phyloP scores from a whole-genome alignment of 2,888 invertebrate species.

The Horisme vitalbata region DNA sequence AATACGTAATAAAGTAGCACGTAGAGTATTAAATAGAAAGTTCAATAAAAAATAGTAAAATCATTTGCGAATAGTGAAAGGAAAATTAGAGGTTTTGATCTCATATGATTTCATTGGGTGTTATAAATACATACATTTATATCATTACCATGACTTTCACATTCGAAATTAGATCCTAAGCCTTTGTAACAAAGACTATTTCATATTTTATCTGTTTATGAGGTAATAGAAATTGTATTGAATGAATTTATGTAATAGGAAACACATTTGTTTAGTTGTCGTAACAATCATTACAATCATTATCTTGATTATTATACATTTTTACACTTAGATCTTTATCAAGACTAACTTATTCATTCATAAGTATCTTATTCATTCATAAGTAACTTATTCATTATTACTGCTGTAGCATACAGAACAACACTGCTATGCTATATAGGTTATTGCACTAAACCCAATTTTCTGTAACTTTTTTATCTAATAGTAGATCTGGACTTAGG shows the following conservation, averaged over 20 bases:
- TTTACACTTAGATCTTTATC: too few species aligned
- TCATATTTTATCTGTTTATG: slow-evolving; percentile 8
- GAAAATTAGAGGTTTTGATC: slow-evolving; percentile 59
- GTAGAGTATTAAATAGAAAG: slow-evolving; percentile 74
- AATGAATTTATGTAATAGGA: slow-evolving; percentile 26
- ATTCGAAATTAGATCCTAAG: slow-evolving; percentile 16
- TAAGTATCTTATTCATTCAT: too few species aligned
- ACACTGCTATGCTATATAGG: too few species aligned
- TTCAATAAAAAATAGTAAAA: slow-evolving; percentile 66
- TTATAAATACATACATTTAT: slow-evolving; percentile 38
- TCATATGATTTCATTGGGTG: slow-evolving; percentile 53
- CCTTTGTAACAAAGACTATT: slow-evolving; percentile 1
- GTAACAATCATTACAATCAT: slow-evolving; percentile 5
- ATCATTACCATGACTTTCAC: slow-evolving; percentile 10
- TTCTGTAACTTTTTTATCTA: too few species aligned
- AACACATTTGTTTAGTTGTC: slow-evolving; percentile 7
- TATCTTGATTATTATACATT: too few species aligned
- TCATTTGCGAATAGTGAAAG: slow-evolving; percentile 66
- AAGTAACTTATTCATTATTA: too few species aligned
- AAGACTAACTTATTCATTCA: too few species aligned
- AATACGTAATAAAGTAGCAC: slow-evolving; percentile 54
- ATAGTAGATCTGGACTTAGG: too few species aligned
- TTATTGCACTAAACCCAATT: too few species aligned
- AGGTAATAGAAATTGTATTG: slow-evolving; percentile 25
- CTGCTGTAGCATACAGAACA: too few species aligned